Percentiles rank a stretch among this genome's conserved stretches.
phyloP scores from a whole-genome alignment of 2,888 invertebrate genomes.

The Pollenia angustigena region DNA sequence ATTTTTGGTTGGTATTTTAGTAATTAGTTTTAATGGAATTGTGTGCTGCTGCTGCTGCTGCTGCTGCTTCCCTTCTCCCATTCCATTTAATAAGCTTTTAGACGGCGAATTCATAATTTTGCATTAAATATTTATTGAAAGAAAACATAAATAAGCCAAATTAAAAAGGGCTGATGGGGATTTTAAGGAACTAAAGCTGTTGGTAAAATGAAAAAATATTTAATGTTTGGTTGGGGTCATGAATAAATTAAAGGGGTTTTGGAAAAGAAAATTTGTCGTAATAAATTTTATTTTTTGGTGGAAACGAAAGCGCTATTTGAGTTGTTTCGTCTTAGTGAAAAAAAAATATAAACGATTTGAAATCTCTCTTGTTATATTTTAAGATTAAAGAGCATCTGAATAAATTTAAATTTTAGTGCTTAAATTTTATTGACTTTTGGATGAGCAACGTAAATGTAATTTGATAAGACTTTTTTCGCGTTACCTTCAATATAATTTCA shows the following conservation, averaged over 20 bases:
- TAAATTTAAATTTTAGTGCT: too few relatives aligned
- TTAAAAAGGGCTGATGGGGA: background rate
- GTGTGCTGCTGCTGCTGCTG: background rate
- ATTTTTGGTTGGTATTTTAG: slow-evolving; percentile 4
- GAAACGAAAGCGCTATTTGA: background rate
- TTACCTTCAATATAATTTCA: too few relatives aligned
- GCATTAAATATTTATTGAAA: slow-evolving; percentile 23
- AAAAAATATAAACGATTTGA: background rate
- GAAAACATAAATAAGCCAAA: background rate
- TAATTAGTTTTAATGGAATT: slow-evolving; percentile 48
- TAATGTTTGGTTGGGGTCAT: background rate
- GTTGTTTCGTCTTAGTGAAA: background rate
- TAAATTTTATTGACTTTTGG: too few relatives aligned
- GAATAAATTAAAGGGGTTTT: slow-evolving; percentile 46
- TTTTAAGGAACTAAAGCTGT: slow-evolving; percentile 26
- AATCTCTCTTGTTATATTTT: too few relatives aligned
- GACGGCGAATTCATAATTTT: slow-evolving; percentile 2
- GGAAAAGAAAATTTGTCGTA: slow-evolving; percentile 10
- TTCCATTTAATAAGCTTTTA: background rate
- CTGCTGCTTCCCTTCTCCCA: background rate
- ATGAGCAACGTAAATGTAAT: too few relatives aligned
- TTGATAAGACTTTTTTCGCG: too few relatives aligned
- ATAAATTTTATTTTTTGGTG: slow-evolving; percentile 16
- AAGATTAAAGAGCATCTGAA: too few relatives aligned
- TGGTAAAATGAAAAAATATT: slow-evolving; percentile 18